Percentiles rank a stretch among this genome's conserved stretches.
phyloP scores from a whole-genome alignment of 2,113 vertebrate species.

The Ibidorhyncha struthersii region DNA sequence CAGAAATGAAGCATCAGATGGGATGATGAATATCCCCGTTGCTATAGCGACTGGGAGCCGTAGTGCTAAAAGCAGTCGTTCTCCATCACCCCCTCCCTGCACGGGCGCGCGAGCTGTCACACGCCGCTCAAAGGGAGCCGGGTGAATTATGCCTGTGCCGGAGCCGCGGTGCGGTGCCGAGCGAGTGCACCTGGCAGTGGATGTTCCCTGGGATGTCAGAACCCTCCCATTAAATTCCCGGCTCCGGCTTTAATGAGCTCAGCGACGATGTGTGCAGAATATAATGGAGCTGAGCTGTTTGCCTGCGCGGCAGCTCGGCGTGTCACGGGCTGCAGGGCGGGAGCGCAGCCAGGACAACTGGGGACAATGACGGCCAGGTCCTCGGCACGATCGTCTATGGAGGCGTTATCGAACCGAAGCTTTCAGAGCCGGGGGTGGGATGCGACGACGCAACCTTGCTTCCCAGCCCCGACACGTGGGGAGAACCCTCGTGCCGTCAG shows the following conservation, averaged over 20 bases:
- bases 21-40: slow-evolving; percentile 79
- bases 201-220: background rate
- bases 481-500: background rate
- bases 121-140: background rate
- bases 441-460: rapidly evolving
- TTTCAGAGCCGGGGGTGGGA: background rate
- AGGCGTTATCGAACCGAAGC: rapidly evolving
- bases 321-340: background rate
- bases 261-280: background rate
- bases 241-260: background rate
- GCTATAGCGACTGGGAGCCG: slow-evolving; percentile 77
- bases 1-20: slow-evolving; percentile 76
- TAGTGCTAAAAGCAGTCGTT: slow-evolving; percentile 16
- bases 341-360: background rate
- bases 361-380: background rate
- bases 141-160: background rate
- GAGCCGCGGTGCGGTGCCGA: background rate
- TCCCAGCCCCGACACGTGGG: too few relatives aligned
- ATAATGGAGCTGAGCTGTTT: rapidly evolving
- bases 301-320: background rate
- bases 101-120: background rate
- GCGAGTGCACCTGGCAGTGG: background rate
- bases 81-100: background rate
- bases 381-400: background rate
- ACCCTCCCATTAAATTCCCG: background rate